Percentiles rank a stretch among this genome's conserved stretches.
Conservation (phyloP, 2,797 vertebrate species). For the Danio choprae region DNA sequence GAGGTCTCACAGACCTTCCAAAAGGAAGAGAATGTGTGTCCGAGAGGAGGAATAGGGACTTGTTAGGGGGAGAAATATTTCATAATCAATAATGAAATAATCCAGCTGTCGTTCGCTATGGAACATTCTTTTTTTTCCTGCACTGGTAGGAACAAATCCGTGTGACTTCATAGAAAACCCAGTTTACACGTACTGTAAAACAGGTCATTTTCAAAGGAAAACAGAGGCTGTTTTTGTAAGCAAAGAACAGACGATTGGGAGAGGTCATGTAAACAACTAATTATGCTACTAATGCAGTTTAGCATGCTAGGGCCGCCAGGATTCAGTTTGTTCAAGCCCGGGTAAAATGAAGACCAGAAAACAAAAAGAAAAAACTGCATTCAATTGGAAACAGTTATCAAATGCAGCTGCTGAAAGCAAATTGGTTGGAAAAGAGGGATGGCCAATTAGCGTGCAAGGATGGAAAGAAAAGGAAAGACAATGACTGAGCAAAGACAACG, state of each 20-base stretch:
- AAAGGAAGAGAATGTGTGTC: slow-evolving; percentile 8
- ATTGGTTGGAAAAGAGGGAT: slow-evolving; percentile 62
- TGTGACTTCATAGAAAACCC: slow-evolving; percentile 1
- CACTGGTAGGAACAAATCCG: background rate
- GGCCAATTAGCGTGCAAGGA: slow-evolving; percentile 63
- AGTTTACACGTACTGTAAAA: slow-evolving; percentile 33
- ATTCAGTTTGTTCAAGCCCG: slow-evolving; percentile 19
- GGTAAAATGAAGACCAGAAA: slow-evolving; percentile 63
- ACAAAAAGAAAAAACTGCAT: slow-evolving; percentile 55
- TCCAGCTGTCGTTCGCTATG: slow-evolving; percentile 42
- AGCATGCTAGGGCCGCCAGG: slow-evolving; percentile 48
- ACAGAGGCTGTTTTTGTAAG: slow-evolving; percentile 49
- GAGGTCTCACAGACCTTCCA: slow-evolving; percentile 19
- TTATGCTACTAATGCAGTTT: slow-evolving; percentile 50
- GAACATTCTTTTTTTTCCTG: slow-evolving; percentile 22
- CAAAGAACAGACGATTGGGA: slow-evolving; percentile 45
- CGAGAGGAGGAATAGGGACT: background rate
- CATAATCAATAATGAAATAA: slow-evolving; percentile 48
- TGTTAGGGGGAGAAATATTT: slow-evolving; percentile 33
- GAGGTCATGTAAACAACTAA: slow-evolving; percentile 54
- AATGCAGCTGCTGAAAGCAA: slow-evolving; percentile 54
- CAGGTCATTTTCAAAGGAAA: slow-evolving; percentile 57
- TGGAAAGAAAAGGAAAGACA: slow-evolving; percentile 47
- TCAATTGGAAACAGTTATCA: slow-evolving; percentile 61
- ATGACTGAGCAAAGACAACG: slow-evolving; percentile 34